Evolutionary conservation across 1,140 invertebrate genomes (phyloP), one percentile per base, ranked within the genome.

Genomic region (Mercenaria mercenaria): DNA sequence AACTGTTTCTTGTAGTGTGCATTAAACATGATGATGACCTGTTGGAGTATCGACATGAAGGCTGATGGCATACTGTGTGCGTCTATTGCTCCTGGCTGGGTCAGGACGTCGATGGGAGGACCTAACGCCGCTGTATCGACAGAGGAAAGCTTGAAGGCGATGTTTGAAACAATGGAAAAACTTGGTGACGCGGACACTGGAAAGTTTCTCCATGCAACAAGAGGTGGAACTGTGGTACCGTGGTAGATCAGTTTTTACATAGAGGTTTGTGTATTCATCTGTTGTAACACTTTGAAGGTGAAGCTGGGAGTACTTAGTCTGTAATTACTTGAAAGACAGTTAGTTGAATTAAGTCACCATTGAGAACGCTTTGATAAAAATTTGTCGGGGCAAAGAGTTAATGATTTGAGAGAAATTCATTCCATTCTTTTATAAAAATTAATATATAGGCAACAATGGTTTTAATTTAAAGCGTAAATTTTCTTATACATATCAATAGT

Each of bases 21-120:
- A 10, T 93, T 99, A n/a, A 99, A 99, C 96, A 97, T 98, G 92
- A 97, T 98, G 10, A 98, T 98, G 13, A 98, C 97, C 95, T 98
- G 97, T 4, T 97, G 99, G 96, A 98, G 98, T 92, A 94, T 98
- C 15, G 98, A 99, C 95, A 96, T 99, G 34, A 97, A 97, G 93
- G 96, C 97, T 41, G 96, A 97, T 92, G 97, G 97, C 59, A 98
- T 99, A 84, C 92, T 98, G 4, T 97, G 97, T 0, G 96, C 97
- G 0, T 97, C 97, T 72, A 93, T 99, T 67, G 98, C 99, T 96
- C 98, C 98, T 0, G 98, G 98, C 0, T 99, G 98, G 98, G 98
- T 99, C 0, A 97, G 97, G 92, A 99, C 98, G 0, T 97, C 98
- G 83, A 98, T 99, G 98, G 98, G 98, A 8, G 98, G 98, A 15